Base-by-base conservation (phyloP, 2,888 invertebrate species). In the Neocrepidodera transversa region DNA sequence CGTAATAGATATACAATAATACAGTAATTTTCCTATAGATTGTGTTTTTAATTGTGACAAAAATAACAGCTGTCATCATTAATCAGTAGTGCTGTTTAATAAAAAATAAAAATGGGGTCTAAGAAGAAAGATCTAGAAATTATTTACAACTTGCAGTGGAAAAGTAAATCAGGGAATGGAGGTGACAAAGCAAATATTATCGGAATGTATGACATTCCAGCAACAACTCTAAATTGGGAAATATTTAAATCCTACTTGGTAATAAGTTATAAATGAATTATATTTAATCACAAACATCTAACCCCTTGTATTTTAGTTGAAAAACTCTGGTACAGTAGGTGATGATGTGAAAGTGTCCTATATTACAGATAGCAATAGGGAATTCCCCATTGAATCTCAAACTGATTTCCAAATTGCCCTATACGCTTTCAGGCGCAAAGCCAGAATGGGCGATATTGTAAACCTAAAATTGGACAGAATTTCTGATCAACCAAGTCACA, bases 231-330 rank as follows among this genome's bases (percentile, higher is more conserved):
- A 43, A 78, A 78, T 70, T 80, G 79, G 76, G 75, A 76, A 58
- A 75, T 74, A 47, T 81, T 81, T 62, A 81, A 80, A 70, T 78
- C 79, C 1, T 81, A 81, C 67, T 69, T 81, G 76, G 81, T 81
- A 73, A 74, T 72, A 16, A 16, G 8, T n/a, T n/a, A n/a, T n/a
- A n/a, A n/a, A n/a, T n/a, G 17, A 16, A 10, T 14, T 17, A n/a
- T 16, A 35, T 36, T 23, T 32, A 13, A 23, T 23, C n/a, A n/a
- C n/a, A n/a, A n/a, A n/a, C n/a, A n/a, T n/a, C n/a, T n/a, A n/a
- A n/a, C n/a, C 23, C 23, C n/a, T 42, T 48, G 49, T 20, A 32
- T 70, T 72, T 17, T 61, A 81, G 81, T 68, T 79, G 40, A 80
- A 80, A 68, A 79, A 80, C 70, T 76, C 79, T 45, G 81, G 81